A percentile compares a stretch with the other conserved stretches of the same genome.
Evolutionary conservation across 1,140 invertebrate species (phyloP).

Genomic region (Coelopa frigida): DNA sequence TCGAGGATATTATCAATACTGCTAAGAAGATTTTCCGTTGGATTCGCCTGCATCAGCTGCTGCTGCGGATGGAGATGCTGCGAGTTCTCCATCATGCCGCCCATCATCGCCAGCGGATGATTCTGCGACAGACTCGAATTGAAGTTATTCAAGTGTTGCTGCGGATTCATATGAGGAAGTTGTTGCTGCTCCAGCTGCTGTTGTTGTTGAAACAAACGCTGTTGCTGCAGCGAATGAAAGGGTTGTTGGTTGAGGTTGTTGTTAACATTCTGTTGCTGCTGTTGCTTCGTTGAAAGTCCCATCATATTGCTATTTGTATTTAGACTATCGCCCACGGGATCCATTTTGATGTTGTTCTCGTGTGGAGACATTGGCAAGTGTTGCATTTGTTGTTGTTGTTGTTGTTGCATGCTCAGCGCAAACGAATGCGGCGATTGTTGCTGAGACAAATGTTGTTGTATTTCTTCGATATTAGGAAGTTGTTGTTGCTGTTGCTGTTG

Average conservation of each 20-base stretch:
- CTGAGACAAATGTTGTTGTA: neutral
- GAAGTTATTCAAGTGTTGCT: slow-evolving; percentile 23
- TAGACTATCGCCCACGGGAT: no score
- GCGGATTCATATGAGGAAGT: slow-evolving; percentile 2
- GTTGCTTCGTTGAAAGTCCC: neutral
- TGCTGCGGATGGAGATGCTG: slow-evolving; percentile 12
- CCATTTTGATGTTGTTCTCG: no score
- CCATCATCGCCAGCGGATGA: slow-evolving; percentile 34
- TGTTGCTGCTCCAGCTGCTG: slow-evolving; percentile 9
- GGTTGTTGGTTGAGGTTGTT: slow-evolving; percentile 8
- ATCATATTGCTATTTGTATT: neutral
- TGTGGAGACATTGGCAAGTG: no score
- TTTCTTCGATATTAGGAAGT: no score
- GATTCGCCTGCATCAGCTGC: slow-evolving; percentile 15
- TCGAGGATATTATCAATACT: slow-evolving; percentile 15
- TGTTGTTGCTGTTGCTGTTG: slow-evolving; percentile 1
- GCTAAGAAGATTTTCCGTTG: slow-evolving; percentile 5
- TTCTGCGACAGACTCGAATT: slow-evolving; percentile 19
- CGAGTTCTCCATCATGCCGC: slow-evolving; percentile 33
- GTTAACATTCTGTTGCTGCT: slow-evolving; percentile 5
- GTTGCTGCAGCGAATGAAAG: slow-evolving; percentile 3
- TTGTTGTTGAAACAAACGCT: slow-evolving; percentile 11
- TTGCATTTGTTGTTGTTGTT: slow-evolving; percentile 5
- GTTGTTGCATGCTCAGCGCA: neutral
- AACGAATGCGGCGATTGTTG: neutral